A percentile compares a stretch with the other conserved stretches of the same genome.
Evolutionary conservation across 2,113 vertebrate species (phyloP).

Genomic region (Ailuropoda melanoleuca): DNA sequence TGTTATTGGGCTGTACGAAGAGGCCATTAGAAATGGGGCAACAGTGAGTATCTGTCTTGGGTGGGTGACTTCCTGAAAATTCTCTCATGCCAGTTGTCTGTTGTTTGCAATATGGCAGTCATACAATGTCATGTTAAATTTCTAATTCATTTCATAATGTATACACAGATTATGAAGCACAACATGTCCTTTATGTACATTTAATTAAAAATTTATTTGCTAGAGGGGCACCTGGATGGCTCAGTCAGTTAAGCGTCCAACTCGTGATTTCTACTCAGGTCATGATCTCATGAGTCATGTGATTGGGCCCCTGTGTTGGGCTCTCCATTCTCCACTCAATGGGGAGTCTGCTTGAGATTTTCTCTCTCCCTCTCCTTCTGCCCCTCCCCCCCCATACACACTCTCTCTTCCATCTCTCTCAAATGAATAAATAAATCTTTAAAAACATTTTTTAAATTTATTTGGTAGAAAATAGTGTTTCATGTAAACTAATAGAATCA

Average conservation of each 20-base stretch:
- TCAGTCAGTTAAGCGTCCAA: no score
- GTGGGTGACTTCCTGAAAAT: neutral
- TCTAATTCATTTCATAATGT: neutral
- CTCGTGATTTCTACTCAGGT: neutral
- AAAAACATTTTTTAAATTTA: neutral
- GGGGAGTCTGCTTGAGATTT: neutral
- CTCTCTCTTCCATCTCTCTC: neutral
- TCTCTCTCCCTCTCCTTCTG: neutral
- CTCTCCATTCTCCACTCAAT: neutral
- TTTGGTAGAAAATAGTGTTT: neutral
- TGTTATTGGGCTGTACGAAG: constrained; percentile 87
- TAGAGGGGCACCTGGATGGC: neutral
- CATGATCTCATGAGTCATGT: neutral
- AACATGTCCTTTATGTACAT: neutral
- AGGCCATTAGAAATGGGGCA: constrained; percentile 88
- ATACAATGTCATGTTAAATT: neutral
- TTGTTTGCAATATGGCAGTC: neutral
- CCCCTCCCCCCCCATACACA: neutral
- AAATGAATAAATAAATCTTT: neutral
- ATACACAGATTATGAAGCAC: neutral
- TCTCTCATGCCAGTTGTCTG: neutral
- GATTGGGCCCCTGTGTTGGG: neutral
- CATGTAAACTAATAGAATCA: neutral
- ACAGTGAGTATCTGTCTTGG: constrained; percentile 81
- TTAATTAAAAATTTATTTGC: neutral